Base-by-base conservation (phyloP, 2,888 invertebrate species). In the Napeogenes inachia region DNA sequence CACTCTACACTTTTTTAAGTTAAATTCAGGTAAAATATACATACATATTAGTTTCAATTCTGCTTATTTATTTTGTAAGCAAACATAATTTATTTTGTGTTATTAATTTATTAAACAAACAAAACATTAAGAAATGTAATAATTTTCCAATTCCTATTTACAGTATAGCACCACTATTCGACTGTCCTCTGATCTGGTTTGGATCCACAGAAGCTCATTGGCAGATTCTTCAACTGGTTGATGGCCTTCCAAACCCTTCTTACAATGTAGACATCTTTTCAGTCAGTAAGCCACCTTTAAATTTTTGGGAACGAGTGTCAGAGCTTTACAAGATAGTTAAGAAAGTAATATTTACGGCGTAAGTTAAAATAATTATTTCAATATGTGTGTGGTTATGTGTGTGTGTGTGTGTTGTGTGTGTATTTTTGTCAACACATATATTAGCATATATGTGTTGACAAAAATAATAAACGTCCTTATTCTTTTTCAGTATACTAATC, bases 151-250 rank as follows among this genome's bases (percentile, higher is more conserved):
- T 4, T 12, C 42, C 42, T 38, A 5, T 33, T 46, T 56, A 42
- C 57, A 45, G 21, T 42, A 6, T 21, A 4, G 21, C 12, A 21
- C 12, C 21, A 30, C 21, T 45, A 21, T 82, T 81, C 60, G 57
- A 82, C 67, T 81, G 82, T 12, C 87, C 87, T 0, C 57, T 81
- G 1, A 84, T 87, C 54, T 86, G 86, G 85, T 57, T 82, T 8
- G 75, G 71, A 2, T 76, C 84, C 0, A 82, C 84, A 0, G 85
- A 85, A 65, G 77, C 82, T 0, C 82, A 85, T 56, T 84, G 84
- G 78, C 74, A 78, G 33, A 45, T 79, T 0, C 35, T 86, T 58
- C 75, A 75, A 32, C 2, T 85, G 1, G 70, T 86, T 2, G 86
- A 86, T 13, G 84, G 81, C 3, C 57, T 79, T 0, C 73, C 82